A percentile compares a stretch with the other conserved stretches of the same genome.
Conservation (phyloP, 2,888 invertebrate species). For the Ashinkailepas kermadecensis region DNA sequence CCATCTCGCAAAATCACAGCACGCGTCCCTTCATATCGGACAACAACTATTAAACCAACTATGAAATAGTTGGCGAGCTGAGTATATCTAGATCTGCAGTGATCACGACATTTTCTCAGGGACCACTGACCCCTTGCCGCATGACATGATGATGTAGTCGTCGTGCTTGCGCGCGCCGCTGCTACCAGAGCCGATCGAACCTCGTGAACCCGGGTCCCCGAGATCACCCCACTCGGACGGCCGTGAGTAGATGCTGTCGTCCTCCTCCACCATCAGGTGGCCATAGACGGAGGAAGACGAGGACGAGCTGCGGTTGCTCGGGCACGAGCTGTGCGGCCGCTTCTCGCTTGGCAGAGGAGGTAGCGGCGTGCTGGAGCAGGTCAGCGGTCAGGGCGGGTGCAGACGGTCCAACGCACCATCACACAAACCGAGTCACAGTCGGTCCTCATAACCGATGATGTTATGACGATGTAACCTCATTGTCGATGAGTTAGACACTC, state of each 20-base stretch:
- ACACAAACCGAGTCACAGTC: too few relatives aligned
- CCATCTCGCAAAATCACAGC: too few relatives aligned
- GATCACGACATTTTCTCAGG: not conserved
- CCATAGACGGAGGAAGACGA: slow-evolving; percentile 48
- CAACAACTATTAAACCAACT: too few relatives aligned
- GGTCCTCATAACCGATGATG: too few relatives aligned
- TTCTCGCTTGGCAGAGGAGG: slow-evolving; percentile 4
- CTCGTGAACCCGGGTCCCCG: not conserved
- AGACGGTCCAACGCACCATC: not conserved
- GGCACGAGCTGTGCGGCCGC: not conserved
- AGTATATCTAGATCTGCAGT: not conserved
- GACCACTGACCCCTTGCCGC: slow-evolving; percentile 11
- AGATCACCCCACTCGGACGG: slow-evolving; percentile 45
- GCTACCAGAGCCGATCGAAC: not conserved
- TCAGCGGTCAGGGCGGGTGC: not conserved
- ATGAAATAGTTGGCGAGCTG: not conserved
- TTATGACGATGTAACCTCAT: too few relatives aligned
- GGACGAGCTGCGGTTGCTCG: slow-evolving; percentile 38
- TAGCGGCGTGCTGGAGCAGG: not conserved
- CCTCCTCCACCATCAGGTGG: slow-evolving; percentile 44
- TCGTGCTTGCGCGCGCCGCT: not conserved
- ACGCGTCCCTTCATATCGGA: too few relatives aligned
- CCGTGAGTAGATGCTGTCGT: slow-evolving; percentile 41
- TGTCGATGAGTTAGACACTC: too few relatives aligned
- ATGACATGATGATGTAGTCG: slow-evolving; percentile 13